Base-by-base conservation (phyloP, 1,140 invertebrate species). In the Anoplolepis gracilipes region DNA sequence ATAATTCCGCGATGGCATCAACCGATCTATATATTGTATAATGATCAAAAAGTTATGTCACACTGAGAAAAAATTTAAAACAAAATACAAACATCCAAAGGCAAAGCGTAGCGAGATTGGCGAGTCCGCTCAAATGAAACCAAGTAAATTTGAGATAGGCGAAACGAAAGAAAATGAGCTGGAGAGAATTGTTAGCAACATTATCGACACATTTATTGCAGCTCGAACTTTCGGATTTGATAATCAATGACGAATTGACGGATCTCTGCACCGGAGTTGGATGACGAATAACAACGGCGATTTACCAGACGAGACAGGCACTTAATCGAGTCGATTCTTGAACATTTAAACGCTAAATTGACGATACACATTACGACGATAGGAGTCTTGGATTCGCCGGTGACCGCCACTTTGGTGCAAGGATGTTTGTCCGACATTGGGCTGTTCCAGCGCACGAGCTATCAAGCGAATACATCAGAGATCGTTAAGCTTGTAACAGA, bases 351-450 rank as follows among this genome's bases (percentile, higher is more conserved):
- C 1, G 13, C 7, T 0, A 1, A 1, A 0, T 61, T 73, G 0
- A 59, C 55, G 10, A 89, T 91, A 33, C 85, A 78, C 61, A 69
- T 89, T 0, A 89, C 85, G 1, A 92, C n/a, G n/a, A n/a, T n/a
- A n/a, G n/a, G 87, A 19, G 65, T 92, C 0, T 5, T 91, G 3
- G 73, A 89, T 28, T 85, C 87, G 6, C 91, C 92, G 0, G 42
- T 89, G 2, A 85, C 91, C 4, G 89, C 46, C 46, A 49, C 84
- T 4, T 70, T 92, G 0, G 88, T 90, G 1, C 19, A 73, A 3
- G 87, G 81, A 22, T 93, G 91, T 33, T 30, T 89, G 1, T 90
- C 91, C 0, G 82, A 92, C 25, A 84, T 91, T 3, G 90, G 86
- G 0, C 7, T 92, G 0, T 89, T 89, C 0, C 33, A 89, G 1